A percentile compares a stretch with the other conserved stretches of the same genome.
Conservation (phyloP, 30 jellyfish, hydroid and myxozoan genomes). For the Pelagia noctiluca region DNA sequence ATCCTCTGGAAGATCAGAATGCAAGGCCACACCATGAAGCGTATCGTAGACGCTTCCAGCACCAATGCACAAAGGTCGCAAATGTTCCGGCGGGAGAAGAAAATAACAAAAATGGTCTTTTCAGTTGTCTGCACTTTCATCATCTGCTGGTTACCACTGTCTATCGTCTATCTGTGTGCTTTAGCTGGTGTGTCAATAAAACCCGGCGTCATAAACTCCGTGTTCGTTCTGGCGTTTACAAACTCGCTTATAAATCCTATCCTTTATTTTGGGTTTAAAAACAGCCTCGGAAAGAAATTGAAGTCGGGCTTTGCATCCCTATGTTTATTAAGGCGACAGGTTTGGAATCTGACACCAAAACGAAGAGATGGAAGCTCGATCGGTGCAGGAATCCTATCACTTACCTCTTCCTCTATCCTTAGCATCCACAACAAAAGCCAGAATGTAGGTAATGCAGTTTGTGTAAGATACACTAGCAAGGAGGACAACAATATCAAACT, state of each 20-base stretch:
- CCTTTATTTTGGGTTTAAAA: constrained; percentile 42
- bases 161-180: constrained; percentile 9
- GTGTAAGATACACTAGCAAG: too few species aligned
- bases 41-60: not conserved
- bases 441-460: too few species aligned
- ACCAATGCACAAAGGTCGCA: not conserved
- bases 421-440: too few species aligned
- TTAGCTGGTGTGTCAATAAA: not conserved
- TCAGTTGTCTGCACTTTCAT: constrained; percentile 50
- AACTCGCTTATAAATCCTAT: constrained; percentile 72
- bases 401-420: too few species aligned
- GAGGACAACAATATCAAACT: too few species aligned
- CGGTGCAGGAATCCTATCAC: too few species aligned
- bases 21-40: constrained; percentile 25
- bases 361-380: too few species aligned
- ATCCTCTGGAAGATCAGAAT: not conserved
- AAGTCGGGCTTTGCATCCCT: not conserved
- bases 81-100: constrained; percentile 31
- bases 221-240: constrained; percentile 47
- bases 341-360: too few species aligned
- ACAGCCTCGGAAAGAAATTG: constrained; percentile 1
- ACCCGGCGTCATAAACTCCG: not conserved
- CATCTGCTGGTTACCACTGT: constrained; percentile 76
- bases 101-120: constrained; percentile 56
- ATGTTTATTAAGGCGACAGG: too few species aligned